These are phyloP conservation scores for Tetramorium bicarinatum DNA, from an alignment of 2,888 invertebrate genomes.

Conservation along the genomic window DNA sequence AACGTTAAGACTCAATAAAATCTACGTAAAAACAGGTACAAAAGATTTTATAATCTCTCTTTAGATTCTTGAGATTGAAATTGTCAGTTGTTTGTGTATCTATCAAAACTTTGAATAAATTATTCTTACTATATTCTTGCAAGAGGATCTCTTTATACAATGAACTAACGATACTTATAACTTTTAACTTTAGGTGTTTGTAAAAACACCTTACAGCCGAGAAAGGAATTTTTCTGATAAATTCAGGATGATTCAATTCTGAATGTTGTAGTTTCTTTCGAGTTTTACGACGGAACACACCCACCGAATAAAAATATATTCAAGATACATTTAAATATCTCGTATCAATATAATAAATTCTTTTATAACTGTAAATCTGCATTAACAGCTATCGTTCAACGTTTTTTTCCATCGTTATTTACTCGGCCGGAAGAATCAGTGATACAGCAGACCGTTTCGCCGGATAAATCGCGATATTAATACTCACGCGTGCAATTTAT, in stretches of 20 bases:
- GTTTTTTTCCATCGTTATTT: conserved; percentile 26
- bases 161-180: background rate
- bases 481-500: conserved; percentile 9
- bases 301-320: no score
- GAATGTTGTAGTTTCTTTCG: background rate
- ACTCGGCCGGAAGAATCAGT: conserved; percentile 11
- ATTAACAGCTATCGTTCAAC: conserved; percentile 18
- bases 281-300: background rate
- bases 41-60: background rate
- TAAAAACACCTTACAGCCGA: background rate
- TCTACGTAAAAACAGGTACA: no score
- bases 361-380: conserved; percentile 8
- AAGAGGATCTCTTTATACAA: background rate
- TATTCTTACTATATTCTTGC: background rate
- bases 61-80: background rate
- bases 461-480: conserved; percentile 46
- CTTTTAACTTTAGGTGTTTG: background rate
- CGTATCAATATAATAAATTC: conserved; percentile 1
- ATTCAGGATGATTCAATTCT: background rate
- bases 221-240: background rate
- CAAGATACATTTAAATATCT: background rate
- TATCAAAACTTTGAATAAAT: background rate
- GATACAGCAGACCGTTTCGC: conserved; percentile 1
- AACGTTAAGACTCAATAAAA: no score
- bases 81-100: background rate